Evolutionary conservation across 2,888 invertebrate species (phyloP).

Genomic region (Drosophila tripunctata): DNA sequence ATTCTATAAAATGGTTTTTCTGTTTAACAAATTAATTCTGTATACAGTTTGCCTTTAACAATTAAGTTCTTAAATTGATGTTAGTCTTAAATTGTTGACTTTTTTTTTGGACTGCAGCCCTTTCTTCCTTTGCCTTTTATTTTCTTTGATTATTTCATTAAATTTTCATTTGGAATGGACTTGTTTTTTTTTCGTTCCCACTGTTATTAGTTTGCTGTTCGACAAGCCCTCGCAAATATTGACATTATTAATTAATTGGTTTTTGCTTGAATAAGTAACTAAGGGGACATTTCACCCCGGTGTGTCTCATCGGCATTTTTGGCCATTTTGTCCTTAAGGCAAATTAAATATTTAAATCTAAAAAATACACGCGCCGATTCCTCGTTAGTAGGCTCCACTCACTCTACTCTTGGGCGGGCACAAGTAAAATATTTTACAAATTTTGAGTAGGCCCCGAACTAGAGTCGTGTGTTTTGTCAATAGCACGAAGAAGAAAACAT

Average conservation of each 20-base stretch:
- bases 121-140: not conserved
- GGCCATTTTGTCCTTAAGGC: constrained; percentile 24
- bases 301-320: constrained; percentile 6
- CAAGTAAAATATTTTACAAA: constrained; percentile 42
- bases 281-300: constrained; percentile 28
- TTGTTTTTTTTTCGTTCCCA: not conserved
- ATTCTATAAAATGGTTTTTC: too few species aligned
- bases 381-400: not conserved
- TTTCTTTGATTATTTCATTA: constrained; percentile 23
- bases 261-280: constrained; percentile 61
- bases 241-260: constrained; percentile 76
- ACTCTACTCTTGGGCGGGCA: not conserved
- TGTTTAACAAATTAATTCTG: not conserved
- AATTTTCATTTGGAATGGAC: constrained; percentile 2
- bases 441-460: constrained; percentile 30
- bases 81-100: constrained; percentile 13
- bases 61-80: not conserved
- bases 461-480: constrained; percentile 26
- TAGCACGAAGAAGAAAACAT: constrained; percentile 34
- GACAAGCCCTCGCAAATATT: constrained; percentile 54
- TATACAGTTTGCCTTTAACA: not conserved
- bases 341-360: constrained; percentile 74
- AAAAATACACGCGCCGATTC: constrained; percentile 17
- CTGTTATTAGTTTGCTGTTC: constrained; percentile 2
- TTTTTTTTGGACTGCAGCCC: constrained; percentile 17